Evolutionary conservation across 2,888 invertebrate species (phyloP).

Genomic region (Cataglyphis cursor): DNA sequence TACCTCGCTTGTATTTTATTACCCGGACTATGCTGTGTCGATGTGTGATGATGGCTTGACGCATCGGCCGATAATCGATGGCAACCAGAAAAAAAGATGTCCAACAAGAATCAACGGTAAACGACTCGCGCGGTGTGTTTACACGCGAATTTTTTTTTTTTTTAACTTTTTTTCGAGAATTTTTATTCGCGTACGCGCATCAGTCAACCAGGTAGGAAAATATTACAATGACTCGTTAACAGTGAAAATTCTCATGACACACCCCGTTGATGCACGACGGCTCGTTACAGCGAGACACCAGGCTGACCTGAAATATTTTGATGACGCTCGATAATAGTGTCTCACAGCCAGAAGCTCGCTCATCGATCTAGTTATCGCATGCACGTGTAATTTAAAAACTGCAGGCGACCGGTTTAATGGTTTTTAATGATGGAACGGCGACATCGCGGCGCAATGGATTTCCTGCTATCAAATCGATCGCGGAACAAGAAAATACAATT

Average conservation of each 20-base stretch:
- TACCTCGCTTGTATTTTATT: slow-evolving; percentile 68
- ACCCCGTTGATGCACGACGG: slow-evolving; percentile 45
- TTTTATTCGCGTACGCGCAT: slow-evolving; percentile 49
- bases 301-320: slow-evolving; percentile 56
- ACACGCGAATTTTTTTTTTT: slow-evolving; percentile 14
- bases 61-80: slow-evolving; percentile 58
- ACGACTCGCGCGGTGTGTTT: slow-evolving; percentile 45
- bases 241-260: slow-evolving; percentile 55
- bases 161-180: slow-evolving; percentile 31
- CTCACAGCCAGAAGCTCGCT: slow-evolving; percentile 51
- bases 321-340: slow-evolving; percentile 58
- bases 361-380: slow-evolving; percentile 57
- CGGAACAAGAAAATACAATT: slow-evolving; percentile 56
- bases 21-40: slow-evolving; percentile 71
- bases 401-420: slow-evolving; percentile 55
- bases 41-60: slow-evolving; percentile 63
- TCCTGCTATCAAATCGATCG: slow-evolving; percentile 56
- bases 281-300: slow-evolving; percentile 48
- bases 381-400: slow-evolving; percentile 56
- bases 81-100: slow-evolving; percentile 52
- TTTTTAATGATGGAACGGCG: slow-evolving; percentile 55
- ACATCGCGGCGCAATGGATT: slow-evolving; percentile 54
- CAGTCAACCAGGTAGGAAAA: slow-evolving; percentile 47
- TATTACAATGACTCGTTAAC: slow-evolving; percentile 58
- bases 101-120: slow-evolving; percentile 56